Evolutionary conservation across 1,140 invertebrate genomes (phyloP).

Genomic region (Spodoptera litura): DNA sequence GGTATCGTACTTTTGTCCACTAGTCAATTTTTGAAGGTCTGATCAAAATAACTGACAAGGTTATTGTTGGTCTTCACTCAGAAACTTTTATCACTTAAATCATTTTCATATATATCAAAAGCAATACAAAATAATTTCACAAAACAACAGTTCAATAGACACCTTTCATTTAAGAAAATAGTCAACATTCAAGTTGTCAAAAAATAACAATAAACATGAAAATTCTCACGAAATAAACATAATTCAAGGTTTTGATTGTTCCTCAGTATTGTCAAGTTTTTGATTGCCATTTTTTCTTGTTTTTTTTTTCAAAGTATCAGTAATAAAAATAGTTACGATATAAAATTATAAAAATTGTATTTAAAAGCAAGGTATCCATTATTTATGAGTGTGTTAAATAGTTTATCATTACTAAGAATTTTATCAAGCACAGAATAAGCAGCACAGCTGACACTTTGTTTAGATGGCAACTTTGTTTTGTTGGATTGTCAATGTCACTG

Average conservation of each 20-base stretch:
- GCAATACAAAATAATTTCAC: background rate
- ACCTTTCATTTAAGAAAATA: background rate
- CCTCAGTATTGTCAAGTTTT: constrained; percentile 20
- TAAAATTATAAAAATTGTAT: too few relatives aligned
- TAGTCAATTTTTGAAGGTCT: constrained; percentile 58
- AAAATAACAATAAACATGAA: background rate
- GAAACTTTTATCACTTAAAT: background rate
- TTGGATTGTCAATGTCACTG: too few relatives aligned
- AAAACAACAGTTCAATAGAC: background rate
- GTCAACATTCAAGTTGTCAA: background rate
- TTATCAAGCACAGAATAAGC: too few relatives aligned
- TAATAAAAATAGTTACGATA: too few relatives aligned
- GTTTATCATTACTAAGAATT: too few relatives aligned
- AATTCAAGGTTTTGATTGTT: constrained; percentile 32
- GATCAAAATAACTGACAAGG: constrained; percentile 40
- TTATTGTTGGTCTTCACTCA: constrained; percentile 1
- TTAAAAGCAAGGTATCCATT: too few relatives aligned
- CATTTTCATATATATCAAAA: background rate
- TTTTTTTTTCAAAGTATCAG: too few relatives aligned
- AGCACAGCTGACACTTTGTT: too few relatives aligned
- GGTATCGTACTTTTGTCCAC: constrained; percentile 61
- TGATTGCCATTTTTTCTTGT: too few relatives aligned
- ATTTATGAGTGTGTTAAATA: too few relatives aligned
- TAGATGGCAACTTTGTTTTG: too few relatives aligned
- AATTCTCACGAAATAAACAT: too few relatives aligned